These are phyloP conservation scores for Eunapius fragilis DNA, from an alignment of 37 sponge, comb jelly and placozoan species.

Conservation along the genomic window DNA sequence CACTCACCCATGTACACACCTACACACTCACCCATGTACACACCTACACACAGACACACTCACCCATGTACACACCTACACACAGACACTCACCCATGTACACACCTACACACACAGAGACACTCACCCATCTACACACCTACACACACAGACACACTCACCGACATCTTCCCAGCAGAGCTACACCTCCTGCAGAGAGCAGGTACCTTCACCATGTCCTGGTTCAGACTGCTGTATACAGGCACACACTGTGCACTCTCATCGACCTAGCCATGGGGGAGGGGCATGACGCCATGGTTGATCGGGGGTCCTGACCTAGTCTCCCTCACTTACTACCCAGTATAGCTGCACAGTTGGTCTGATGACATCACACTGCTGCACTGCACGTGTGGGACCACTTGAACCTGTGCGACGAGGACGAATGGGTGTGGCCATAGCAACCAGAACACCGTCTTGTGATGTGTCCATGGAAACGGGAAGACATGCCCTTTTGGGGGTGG, in stretches of 20 bases:
- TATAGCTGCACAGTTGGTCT: slow-evolving; percentile 42
- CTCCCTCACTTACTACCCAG: slow-evolving; percentile 56
- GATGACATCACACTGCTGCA: slow-evolving; percentile 12
- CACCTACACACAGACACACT: no score
- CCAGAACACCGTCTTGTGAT: background rate
- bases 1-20: no score
- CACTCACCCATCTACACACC: no score
- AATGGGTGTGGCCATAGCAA: slow-evolving; percentile 30
- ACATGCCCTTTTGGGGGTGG: background rate
- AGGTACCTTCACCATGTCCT: background rate
- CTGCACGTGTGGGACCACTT: background rate
- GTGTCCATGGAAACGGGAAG: background rate
- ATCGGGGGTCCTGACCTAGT: no score
- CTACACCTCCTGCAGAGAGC: slow-evolving; percentile 53
- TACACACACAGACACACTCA: background rate
- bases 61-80: background rate
- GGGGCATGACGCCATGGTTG: no score
- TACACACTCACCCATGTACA: no score
- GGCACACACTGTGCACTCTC: background rate
- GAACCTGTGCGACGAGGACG: slow-evolving; percentile 19
- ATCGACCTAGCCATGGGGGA: no score
- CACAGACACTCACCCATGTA: background rate
- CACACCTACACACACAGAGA: no score
- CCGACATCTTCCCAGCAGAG: slow-evolving; percentile 37
- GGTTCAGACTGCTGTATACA: background rate